Evolutionary conservation across 1,140 invertebrate species (phyloP).

Genomic region (Oedothorax gibbosus): DNA sequence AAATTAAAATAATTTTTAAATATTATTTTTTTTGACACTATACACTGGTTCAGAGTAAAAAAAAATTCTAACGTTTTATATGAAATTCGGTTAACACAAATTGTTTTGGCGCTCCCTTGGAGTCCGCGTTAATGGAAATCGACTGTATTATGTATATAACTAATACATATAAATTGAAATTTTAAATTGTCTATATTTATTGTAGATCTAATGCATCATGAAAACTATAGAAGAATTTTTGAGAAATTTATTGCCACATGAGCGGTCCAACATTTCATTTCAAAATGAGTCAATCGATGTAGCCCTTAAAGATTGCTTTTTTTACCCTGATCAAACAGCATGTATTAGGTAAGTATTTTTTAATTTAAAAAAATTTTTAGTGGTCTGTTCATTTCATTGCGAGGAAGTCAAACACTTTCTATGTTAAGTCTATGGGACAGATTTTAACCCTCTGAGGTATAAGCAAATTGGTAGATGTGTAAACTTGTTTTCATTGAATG

Average conservation of each 20-base stretch:
- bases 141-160: neutral
- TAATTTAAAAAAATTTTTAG: neutral
- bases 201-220: conserved; percentile 14
- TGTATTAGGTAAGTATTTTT: conserved; percentile 68
- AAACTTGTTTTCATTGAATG: no score
- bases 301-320: conserved; percentile 70
- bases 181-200: neutral
- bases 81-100: neutral
- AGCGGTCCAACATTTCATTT: conserved; percentile 64
- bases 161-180: neutral
- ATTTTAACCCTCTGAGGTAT: no score
- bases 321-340: conserved; percentile 69
- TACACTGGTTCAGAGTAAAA: no score
- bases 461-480: no score
- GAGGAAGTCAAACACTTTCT: no score
- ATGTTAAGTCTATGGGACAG: no score
- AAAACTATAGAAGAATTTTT: conserved; percentile 28
- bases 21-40: neutral
- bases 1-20: no score
- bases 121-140: no score
- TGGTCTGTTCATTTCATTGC: no score
- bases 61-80: neutral
- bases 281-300: conserved; percentile 71
- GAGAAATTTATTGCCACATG: conserved; percentile 26
- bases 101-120: no score